Base-by-base conservation (phyloP, 2,888 invertebrate species). In the Erpobdella octoculata region DNA sequence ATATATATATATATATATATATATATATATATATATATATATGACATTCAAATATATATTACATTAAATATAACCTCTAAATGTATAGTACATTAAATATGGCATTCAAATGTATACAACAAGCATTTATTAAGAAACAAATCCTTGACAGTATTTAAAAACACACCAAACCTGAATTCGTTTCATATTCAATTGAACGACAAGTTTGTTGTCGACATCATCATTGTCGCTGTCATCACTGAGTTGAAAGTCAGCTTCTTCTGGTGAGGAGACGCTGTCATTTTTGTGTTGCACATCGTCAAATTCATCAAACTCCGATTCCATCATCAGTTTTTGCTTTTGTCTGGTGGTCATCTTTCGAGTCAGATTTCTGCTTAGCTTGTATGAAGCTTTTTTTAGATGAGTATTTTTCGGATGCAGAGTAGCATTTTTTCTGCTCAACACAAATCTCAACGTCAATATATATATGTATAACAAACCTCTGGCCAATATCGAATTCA, bases 231-330 rank as follows among this genome's bases (percentile, higher is more conserved):
- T 35, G 58, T 18, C 69, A 33, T 21, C 33, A 67, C 31, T 67
- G n/a, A n/a, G 12, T 62, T 6, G 5, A 62, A 18, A 8, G 25
- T 31, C 41, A 12, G 15, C 33, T 9, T 12, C 38, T 15, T 36
- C 38, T 21, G 37, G 12, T 5, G 37, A 36, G 21, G 31, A 15
- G 28, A 33, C 1, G 62, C 31, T 33, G 28, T 62, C 62, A n/a
- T 62, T 35, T 9, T 38, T 21, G 12, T 21, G 25, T 2, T 35
- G 37, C 15, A 31, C 59, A 8, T 58, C 62, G 33, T 71, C 71
- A 21, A 67, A 66, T 58, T 71, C 71, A 28, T 71, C 71, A 71
- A 71, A 71, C 58, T 71, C 71, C 38, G 59, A 37, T 15, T 71
- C 67, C 59, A 71, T 66, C 38, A 71, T 66, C 59, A 71, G 37